Evolutionary conservation across 2,888 invertebrate genomes (phyloP), one percentile per base, ranked within the genome.

Genomic region (Norana najaformis): DNA sequence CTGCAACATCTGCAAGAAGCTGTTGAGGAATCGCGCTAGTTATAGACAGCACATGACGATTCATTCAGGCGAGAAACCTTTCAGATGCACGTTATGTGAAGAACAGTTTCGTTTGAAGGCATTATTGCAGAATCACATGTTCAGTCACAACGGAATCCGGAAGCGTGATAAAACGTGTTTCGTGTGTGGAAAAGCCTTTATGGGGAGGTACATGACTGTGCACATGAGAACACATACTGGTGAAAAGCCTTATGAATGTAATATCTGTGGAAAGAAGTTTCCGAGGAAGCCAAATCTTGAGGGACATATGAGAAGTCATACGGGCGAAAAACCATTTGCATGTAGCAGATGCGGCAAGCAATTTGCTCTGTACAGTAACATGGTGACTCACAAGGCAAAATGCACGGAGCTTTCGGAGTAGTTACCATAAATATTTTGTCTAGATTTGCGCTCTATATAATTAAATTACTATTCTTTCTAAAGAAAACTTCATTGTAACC

Each of bases 191-290:
- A 69, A 69, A 69, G 1, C 30, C 69, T 0, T 30, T 69, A 1
- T 0, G 30, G n/a, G 2, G 1, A n/a, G 2, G 4, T 69, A 69
- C n/a, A 69, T 69, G 69, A 30, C n/a, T 30, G n/a, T n/a, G 69
- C 69, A 69, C n/a, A 69, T 69, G 30, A 69, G 69, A 69, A 69
- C n/a, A n/a, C 69, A 69, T n/a, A n/a, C 69, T 30, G 69, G 69
- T n/a, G 69, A 69, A n/a, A 69, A 69, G n/a, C 69, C 69, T n/a
- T 69, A n/a, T 69, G 69, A 69, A n/a, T 69, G 69, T n/a, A 69
- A 69, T 69, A n/a, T 69, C n/a, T 69, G 69, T 69, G 11, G 11
- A 69, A 69, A 69, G 69, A 69, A 11, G n/a, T 69, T 69, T 69
- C 69, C 69, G 16, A 69, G n/a, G 69, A 69, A 69, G 69, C 30